Evolutionary conservation across 2,888 invertebrate species (phyloP), one percentile per base, ranked within the genome.

Genomic region (Marronus borbonicus): DNA sequence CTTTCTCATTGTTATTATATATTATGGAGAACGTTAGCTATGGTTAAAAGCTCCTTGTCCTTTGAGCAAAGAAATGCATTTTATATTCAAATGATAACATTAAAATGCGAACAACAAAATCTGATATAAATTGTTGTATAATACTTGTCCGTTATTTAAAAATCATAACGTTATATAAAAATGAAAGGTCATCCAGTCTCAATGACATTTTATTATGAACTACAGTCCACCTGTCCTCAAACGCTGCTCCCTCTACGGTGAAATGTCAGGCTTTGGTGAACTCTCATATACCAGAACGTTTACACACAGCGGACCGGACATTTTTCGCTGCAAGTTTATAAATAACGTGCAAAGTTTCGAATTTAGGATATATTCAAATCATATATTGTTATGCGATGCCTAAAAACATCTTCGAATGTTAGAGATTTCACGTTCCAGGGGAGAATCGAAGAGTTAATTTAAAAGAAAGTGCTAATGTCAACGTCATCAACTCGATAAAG

Each of bases 181-280:
- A 20, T 20, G 58, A 72, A 72, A 72, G 72, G 72, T 72, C 72
- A 72, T 58, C 8, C 7, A 39, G 58, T 72, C 58, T 72, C 36
- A 58, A 58, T 72, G 72, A 58, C 72, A 72, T 72, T 72, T 72
- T 72, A 36, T 72, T 68, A 39, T 20, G 20, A 17, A 10, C 44
- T 49, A 49, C 49, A 66, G 12, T 49, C 66, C 39, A 72, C 58
- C 72, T 72, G 50, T 72, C 55, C 12, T 39, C 58, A 36, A 39
- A 58, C 58, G 39, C 58, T 58, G 58, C 55, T 17, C 68, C 49
- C 20, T 50, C 58, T 52, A 12, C 72, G 17, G 36, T 7, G 58
- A 72, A 72, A 72, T 72, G 72, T 68, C 68, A 68, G 49, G 44
- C 72, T 39, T 17, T 39, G 58, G 1, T 55, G 72, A n/a, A 58